Evolutionary conservation across 2,113 vertebrate species (phyloP).

Genomic region (Macroglossus sobrinus): DNA sequence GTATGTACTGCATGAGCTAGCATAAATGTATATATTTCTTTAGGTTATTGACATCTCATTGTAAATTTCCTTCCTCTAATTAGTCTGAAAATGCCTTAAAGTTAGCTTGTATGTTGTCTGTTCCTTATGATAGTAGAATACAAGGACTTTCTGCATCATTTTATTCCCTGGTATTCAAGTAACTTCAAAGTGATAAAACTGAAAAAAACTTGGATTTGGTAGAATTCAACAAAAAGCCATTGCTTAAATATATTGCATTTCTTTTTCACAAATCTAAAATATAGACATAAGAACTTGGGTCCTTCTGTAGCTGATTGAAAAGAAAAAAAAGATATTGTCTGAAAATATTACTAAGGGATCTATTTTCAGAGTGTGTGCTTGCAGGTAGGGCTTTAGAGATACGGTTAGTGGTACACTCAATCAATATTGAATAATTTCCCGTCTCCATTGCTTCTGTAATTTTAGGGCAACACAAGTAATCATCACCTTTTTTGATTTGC

Average conservation of each 20-base stretch:
- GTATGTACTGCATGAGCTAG: background rate
- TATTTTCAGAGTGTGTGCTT: background rate
- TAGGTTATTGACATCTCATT: background rate
- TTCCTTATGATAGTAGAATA: background rate
- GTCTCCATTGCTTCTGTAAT: background rate
- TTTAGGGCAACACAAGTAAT: background rate
- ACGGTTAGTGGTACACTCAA: background rate
- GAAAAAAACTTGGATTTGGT: background rate
- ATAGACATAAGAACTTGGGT: background rate
- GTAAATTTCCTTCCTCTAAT: background rate
- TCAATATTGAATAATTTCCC: background rate
- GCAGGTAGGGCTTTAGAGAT: background rate
- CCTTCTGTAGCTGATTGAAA: background rate
- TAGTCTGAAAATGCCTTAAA: background rate
- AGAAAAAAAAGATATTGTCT: conserved; percentile 10
- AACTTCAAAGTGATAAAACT: background rate
- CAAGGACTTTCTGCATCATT: background rate
- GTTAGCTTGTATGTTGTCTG: background rate
- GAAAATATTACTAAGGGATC: background rate
- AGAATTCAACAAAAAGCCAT: background rate
- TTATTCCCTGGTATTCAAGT: background rate
- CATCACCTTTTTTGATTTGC: background rate
- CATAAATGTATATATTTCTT: background rate
- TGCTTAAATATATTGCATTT: background rate
- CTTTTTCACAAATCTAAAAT: background rate